Evolutionary conservation across 2,888 invertebrate genomes (phyloP), one percentile per base, ranked within the genome.

Genomic region (Tryphoninae sp.): DNA sequence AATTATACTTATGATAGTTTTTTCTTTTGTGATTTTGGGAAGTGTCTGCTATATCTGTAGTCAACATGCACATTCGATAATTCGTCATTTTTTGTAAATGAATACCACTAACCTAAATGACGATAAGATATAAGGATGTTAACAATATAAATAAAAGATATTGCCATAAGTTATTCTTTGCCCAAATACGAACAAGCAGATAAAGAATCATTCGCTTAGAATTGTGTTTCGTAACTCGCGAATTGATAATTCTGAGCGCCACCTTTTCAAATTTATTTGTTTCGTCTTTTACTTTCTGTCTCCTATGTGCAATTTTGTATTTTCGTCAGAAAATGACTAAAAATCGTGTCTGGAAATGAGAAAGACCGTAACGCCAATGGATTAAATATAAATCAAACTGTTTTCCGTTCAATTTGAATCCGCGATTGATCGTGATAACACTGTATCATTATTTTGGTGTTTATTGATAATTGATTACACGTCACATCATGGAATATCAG

Each of bases 381-480:
- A 49, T 13, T 11, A 13, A 13, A 1, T 4, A 4, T 3, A 26
- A 26, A 26, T 26, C 26, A 26, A 2, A 26, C 26, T 26, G 26
- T 4, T 49, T 49, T 1, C 49, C 49, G 49, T 1, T 49, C 1
- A 49, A 49, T 49, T 49, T 49, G 4, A 11, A 49, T 49, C n/a
- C n/a, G 19, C 16, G n/a, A 53, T 53, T 16, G n/a, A 16, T 59
- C 19, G 23, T 49, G 8, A 62, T 55, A 49, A 62, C 49, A 62
- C 2, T 69, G 7, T 40, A 53, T 84, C 85, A 85, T 75, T 81
- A 77, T 84, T 78, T 83, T 69, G 69, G 74, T 81, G 79, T 84
- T 84, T 84, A 84, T 84, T 82, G 73, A 84, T 83, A 89, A 89
- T 87, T 88, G 33, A 33, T 88, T 87, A 89, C 87, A 89, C 85